Evolutionary conservation across 1,140 invertebrate species (phyloP), one percentile per base, ranked within the genome.

Genomic region (Microplitis demolitor): DNA sequence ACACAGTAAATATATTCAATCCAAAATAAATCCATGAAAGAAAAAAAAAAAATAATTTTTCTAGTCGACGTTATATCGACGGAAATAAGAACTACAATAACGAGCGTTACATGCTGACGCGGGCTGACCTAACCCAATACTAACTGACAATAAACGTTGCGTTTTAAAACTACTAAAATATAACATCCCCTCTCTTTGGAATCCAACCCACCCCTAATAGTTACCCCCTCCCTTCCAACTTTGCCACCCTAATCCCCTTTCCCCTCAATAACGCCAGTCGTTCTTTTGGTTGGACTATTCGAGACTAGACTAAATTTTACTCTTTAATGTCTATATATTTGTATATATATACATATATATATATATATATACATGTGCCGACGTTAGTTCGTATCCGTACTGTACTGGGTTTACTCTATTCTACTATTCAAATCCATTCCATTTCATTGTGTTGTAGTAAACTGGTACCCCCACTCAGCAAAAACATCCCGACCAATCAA

Each of bases 71-170:
- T 62, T 3, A 6, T 6, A n/a, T 35, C 34, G 66, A 35, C 16
- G 56, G 56, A 74, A 39, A 53, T 35, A 3, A 34, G 34, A 63
- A 66, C 14, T 35, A 50, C 54, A 66, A 16, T 53, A 54, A 66
- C 37, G 13, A 66, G 9, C 53, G 24, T 24, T 74, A 71, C 78
- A 78, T 82, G 76, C 72, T 79, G 76, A n/a, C 80, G 71, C 76
- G 83, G 83, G 84, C 83, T 85, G 84, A 85, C 84, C 84, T 85
- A 84, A 85, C 84, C 83, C 83, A 85, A 85, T 82, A 85, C 84
- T 85, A 81, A 82, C 74, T 82, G 75, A 82, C 79, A 83, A 69
- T 72, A 66, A 62, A 68, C 69, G 74, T 24, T 66, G 73, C 69
- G 76, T 72, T 77, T 67, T 50, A 77, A 74, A 74, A 45, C 39